Base-by-base conservation (phyloP, 2,888 invertebrate species). In the Lamellibrachia columna region DNA sequence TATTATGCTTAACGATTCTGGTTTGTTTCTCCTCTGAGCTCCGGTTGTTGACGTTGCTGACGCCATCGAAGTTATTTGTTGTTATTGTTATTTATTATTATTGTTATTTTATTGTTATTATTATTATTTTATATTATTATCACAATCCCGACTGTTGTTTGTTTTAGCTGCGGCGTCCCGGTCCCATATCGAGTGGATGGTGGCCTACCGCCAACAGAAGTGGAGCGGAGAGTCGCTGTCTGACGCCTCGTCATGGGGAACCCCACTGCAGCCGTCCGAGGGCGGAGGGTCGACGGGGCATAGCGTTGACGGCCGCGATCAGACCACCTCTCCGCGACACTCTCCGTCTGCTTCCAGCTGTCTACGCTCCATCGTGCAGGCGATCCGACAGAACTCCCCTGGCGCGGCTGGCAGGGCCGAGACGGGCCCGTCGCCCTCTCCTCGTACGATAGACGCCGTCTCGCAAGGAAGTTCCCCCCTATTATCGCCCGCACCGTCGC, bases 181-280 rank as follows among this genome's bases (percentile, higher is more conserved):
- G 75, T 90, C 93, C 15, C 93, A 93, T 75, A 75, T 93, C 53
- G 93, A 93, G 75, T 93, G 93, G 93, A 90, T 93, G 90, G 28
- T 92, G 4, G 93, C 93, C 9, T 93, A 93, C 53, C 92, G 93
- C 7, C 91, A 92, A 8, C 58, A 92, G 8, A 93, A 93, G 91
- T 92, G 92, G n/a, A 15, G 90, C 40, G 75, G 11, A 1, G 22
- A 75, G 75, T 0, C 22, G 6, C 75, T 3, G 22, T 6, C 15
- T n/a, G 75, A 75, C 22, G 22, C n/a, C 2, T 6, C 75, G 53
- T 40, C 8, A 91, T 92, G 58, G 91, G 92, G 11, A 52, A 91
- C 52, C 53, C 75, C n/a, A 6, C 91, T 75, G 15, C 22, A 22
- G 75, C 75, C 11, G 75, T 22, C 75, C 22, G 75, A 22, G 22